These are phyloP conservation scores for Chrosomus eos DNA, from an alignment of 2,797 vertebrate species.

Conservation along the genomic window DNA sequence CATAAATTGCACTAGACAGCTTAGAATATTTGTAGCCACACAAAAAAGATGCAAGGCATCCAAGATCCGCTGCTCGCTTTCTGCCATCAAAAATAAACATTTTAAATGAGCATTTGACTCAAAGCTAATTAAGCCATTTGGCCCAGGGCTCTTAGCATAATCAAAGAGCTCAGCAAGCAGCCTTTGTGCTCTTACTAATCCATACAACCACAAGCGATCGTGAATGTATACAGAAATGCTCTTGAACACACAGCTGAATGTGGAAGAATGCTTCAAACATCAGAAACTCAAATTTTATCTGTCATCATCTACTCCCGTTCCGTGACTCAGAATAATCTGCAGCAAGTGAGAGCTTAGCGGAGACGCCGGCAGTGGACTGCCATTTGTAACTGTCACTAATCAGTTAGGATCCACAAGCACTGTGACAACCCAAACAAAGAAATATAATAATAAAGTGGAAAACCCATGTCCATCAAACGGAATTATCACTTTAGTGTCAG, in stretches of 20 bases:
- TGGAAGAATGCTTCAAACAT: constrained; percentile 19
- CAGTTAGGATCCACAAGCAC: constrained; percentile 49
- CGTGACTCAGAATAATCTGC: constrained; percentile 54
- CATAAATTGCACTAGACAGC: constrained; percentile 48
- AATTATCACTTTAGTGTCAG: constrained; percentile 46
- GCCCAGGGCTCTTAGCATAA: constrained; percentile 51
- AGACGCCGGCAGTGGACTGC: constrained; percentile 50
- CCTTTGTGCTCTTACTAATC: constrained; percentile 49
- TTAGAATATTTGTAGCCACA: constrained; percentile 43
- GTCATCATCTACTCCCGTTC: constrained; percentile 42
- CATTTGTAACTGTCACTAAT: constrained; percentile 61
- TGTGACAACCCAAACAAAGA: constrained; percentile 41
- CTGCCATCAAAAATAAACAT: constrained; percentile 59
- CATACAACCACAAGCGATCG: constrained; percentile 37
- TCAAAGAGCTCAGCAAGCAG: constrained; percentile 53
- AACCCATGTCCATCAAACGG: constrained; percentile 39
- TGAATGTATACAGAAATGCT: constrained; percentile 21
- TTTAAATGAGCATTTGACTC: constrained; percentile 55
- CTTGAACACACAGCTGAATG: constrained; percentile 6
- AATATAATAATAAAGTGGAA: constrained; percentile 8
- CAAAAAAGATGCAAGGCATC: constrained; percentile 49
- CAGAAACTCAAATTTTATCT: constrained; percentile 50
- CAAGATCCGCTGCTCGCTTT: constrained; percentile 41
- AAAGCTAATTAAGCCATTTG: constrained; percentile 60
- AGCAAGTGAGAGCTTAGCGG: constrained; percentile 22